Evolutionary conservation across 2,797 vertebrate genomes (phyloP), one percentile per base, ranked within the genome.

Genomic region (Etheostoma nigrum): DNA sequence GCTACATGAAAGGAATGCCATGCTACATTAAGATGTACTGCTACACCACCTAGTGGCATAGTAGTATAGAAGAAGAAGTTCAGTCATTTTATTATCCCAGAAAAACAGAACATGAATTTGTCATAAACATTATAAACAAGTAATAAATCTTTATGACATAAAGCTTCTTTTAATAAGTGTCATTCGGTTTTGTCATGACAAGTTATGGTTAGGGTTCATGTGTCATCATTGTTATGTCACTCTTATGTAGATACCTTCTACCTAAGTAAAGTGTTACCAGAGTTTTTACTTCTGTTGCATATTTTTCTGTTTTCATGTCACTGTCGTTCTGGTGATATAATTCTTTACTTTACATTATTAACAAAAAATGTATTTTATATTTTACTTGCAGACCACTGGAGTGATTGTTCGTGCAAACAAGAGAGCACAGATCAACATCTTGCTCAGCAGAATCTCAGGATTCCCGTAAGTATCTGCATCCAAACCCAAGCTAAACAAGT

Each of bases 341-440:
- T 44, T 6, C 12, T 55, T 40, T 27, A 25, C 44, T 52, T 68
- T 4, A 42, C 25, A 59, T 59, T 33, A 36, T 72, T 45, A 16
- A 42, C 3, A 7, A 30, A 18, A 10, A 33, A 12, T 65, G 30
- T 42, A 0, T 72, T 64, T 18, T 47, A 49, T 53, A 13, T 67
- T 57, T 57, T 60, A 11, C 18, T 52, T 54, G 18, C 79, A 96
- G 95, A 95, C 94, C 18, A 95, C 93, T n/a, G 95, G 95, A 45
- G 62, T 96, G 36, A 95, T 95, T 54, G 88, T 96, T 1, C 95
- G 95, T 49, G 95, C 94, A 18, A 92, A 82, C 82, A 96, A 96
- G 87, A 93, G 94, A 81, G 95, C 95, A 0, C 95, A 96, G 81
- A 72, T 96, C 12, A 96, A 96, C 76, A 57, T 96, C 55, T 61